Evolutionary conservation across 1,140 invertebrate species (phyloP).

Genomic region (Tetramorium simillimum): DNA sequence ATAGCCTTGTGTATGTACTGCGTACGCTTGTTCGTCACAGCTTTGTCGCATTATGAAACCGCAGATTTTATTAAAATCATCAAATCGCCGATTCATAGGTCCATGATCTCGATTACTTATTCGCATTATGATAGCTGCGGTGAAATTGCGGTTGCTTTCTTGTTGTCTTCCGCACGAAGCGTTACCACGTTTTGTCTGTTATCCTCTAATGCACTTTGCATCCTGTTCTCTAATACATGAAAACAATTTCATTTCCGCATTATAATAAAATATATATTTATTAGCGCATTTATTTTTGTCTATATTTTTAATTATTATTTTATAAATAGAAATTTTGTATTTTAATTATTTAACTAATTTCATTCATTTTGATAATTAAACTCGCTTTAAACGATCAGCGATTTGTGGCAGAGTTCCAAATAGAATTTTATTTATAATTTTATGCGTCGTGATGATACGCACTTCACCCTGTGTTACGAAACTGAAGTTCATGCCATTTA

Average conservation of each 20-base stretch:
- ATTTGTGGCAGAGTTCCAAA: neutral
- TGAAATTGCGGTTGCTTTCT: slow-evolving; percentile 59
- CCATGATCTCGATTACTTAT: slow-evolving; percentile 48
- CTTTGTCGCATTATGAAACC: slow-evolving; percentile 3
- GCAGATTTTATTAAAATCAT: slow-evolving; percentile 33
- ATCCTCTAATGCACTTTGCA: neutral
- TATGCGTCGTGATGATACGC: neutral
- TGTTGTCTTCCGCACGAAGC: slow-evolving; percentile 32
- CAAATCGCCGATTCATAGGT: slow-evolving; percentile 25
- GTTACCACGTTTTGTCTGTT: neutral
- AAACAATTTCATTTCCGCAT: neutral
- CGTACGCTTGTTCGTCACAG: neutral
- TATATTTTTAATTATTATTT: neutral
- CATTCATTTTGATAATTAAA: neutral
- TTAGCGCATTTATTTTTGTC: too few species aligned
- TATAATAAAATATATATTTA: neutral
- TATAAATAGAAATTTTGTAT: neutral
- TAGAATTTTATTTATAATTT: slow-evolving; percentile 11
- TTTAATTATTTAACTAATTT: neutral
- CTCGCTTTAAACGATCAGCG: neutral
- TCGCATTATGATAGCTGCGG: neutral
- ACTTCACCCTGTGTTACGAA: neutral
- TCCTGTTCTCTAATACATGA: slow-evolving; percentile 9
- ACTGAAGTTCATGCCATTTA: neutral
- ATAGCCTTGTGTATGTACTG: neutral